phyloP scores from a whole-genome alignment of 2,888 invertebrate genomes.

The Leucoma salicis region DNA sequence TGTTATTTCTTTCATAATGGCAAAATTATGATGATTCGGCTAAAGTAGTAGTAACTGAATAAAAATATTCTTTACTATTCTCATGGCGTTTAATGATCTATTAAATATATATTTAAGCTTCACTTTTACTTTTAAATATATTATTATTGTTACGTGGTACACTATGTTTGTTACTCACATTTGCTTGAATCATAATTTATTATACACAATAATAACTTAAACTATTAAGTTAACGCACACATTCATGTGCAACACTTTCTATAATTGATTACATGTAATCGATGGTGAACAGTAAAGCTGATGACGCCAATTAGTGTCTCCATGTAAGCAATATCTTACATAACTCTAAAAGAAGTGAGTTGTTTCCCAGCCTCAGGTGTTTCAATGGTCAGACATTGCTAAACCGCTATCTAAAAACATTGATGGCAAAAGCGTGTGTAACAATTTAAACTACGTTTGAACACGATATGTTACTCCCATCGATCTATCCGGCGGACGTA shows the following conservation, averaged over 20 bases:
- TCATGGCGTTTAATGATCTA: too few species aligned
- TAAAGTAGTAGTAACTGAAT: too few species aligned
- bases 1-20: too few species aligned
- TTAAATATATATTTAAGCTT: too few species aligned
- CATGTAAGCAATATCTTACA: constrained; percentile 36
- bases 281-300: constrained; percentile 35
- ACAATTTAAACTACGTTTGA: constrained; percentile 36
- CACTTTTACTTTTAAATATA: too few species aligned
- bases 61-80: too few species aligned
- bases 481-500: constrained; percentile 56
- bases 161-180: too few species aligned
- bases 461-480: constrained; percentile 39
- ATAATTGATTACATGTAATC: constrained; percentile 43
- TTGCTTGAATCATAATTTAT: background rate
- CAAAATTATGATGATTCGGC: too few species aligned
- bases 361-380: constrained; percentile 20
- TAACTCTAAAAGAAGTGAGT: constrained; percentile 32
- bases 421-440: constrained; percentile 34
- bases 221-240: constrained; percentile 13
- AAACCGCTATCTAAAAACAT: constrained; percentile 32
- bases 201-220: background rate
- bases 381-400: constrained; percentile 34
- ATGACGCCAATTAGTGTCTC: constrained; percentile 38
- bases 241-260: constrained; percentile 31
- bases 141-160: too few species aligned